A percentile compares a stretch with the other conserved stretches of the same genome.
Evolutionary conservation across 1,140 invertebrate genomes (phyloP).

Genomic region (Ips nitidus): DNA sequence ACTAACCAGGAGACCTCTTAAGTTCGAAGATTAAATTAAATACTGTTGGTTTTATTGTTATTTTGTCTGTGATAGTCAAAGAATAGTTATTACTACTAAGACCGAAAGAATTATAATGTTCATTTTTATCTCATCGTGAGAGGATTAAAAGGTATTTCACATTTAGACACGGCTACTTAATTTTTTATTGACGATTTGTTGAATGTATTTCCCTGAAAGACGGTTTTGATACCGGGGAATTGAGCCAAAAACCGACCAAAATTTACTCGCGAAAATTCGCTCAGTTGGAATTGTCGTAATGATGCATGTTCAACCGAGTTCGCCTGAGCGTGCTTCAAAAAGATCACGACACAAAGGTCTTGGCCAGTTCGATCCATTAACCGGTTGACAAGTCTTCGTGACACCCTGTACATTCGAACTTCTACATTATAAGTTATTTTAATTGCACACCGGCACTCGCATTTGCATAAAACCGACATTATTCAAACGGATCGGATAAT

Average conservation of each 20-base stretch:
- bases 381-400: slow-evolving; percentile 16
- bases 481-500: slow-evolving; percentile 29
- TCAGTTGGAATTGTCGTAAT: too few species aligned
- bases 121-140: slow-evolving; percentile 9
- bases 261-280: neutral
- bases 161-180: slow-evolving; percentile 21
- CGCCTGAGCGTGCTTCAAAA: too few species aligned
- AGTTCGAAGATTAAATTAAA: slow-evolving; percentile 1
- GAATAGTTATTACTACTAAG: slow-evolving; percentile 19
- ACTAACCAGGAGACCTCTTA: too few species aligned
- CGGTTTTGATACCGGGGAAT: neutral
- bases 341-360: slow-evolving; percentile 1
- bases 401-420: slow-evolving; percentile 32
- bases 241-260: neutral
- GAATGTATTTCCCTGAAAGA: neutral
- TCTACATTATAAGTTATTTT: slow-evolving; percentile 34
- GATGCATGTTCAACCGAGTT: too few species aligned
- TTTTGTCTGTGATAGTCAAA: slow-evolving; percentile 11
- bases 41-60: slow-evolving; percentile 18
- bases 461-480: slow-evolving; percentile 33
- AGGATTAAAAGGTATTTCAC: slow-evolving; percentile 21
- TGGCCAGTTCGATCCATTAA: slow-evolving; percentile 15
- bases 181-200: slow-evolving; percentile 26
- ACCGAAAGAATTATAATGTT: slow-evolving; percentile 16
- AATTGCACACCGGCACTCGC: slow-evolving; percentile 26